Conservation (phyloP, 1,140 invertebrate species). For the Cydia amplana region DNA sequence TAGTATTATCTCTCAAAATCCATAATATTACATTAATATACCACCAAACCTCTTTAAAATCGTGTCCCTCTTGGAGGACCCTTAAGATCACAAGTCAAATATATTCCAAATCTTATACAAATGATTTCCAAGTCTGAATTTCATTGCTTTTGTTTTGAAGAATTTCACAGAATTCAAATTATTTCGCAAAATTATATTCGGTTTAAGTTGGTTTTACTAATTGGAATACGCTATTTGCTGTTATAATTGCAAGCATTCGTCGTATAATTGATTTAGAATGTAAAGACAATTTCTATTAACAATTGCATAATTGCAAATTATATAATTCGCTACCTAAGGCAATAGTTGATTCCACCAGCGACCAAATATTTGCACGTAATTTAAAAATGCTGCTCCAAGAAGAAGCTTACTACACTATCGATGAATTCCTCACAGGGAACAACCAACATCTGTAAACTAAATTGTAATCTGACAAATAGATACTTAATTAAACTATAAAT, state of each 20-base stretch:
- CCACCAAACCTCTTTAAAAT: background rate
- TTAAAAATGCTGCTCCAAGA: too few relatives aligned
- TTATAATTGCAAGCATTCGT: background rate
- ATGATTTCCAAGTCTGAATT: constrained; percentile 8
- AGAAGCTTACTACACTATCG: too few relatives aligned
- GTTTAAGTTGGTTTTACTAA: background rate
- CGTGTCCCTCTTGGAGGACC: background rate
- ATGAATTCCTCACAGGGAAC: too few relatives aligned
- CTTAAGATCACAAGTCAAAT: background rate
- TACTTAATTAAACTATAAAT: too few relatives aligned
- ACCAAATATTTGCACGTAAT: too few relatives aligned
- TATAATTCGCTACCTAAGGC: too few relatives aligned
- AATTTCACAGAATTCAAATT: background rate
- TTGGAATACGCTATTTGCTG: background rate
- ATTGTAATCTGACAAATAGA: too few relatives aligned
- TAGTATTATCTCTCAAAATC: background rate
- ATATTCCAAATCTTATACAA: constrained; percentile 10
- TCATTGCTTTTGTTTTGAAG: constrained; percentile 5
- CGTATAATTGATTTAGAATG: background rate
- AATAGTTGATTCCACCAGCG: too few relatives aligned
- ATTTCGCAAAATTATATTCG: constrained; percentile 10
- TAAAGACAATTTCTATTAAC: background rate
- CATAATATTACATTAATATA: background rate
- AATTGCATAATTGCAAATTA: too few relatives aligned
- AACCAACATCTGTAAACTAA: too few relatives aligned